Evolutionary conservation across 2,888 invertebrate species (phyloP), one percentile per base, ranked within the genome.

Genomic region (Leucania comma): DNA sequence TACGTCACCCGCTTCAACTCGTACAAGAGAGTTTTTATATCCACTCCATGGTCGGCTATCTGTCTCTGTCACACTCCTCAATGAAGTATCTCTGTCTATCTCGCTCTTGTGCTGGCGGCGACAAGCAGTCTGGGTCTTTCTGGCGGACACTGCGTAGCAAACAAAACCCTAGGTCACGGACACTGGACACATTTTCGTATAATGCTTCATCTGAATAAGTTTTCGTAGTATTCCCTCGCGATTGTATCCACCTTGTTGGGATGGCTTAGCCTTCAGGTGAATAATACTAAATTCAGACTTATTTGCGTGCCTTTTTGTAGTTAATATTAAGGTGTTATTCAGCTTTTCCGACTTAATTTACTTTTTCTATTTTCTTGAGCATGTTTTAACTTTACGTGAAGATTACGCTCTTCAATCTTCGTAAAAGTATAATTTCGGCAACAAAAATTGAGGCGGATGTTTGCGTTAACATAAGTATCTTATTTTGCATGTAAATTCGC

Each of bases 71-170:
- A 72, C 88, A 77, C 93, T 80, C 88, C 69, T 80, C 77, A 80
- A 78, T 87, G 86, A 85, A 85, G 79, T 81, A 85, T 90, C 86
- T 87, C 24, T 64, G 75, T 84, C 89, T 85, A 88, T 95, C 95
- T 92, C 92, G 84, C 89, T 95, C 92, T 86, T 84, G 79, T 87
- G 89, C 89, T 88, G 91, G 92, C 92, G 96, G 96, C 96, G 96
- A 95, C 96, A 96, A 91, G 95, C 96, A 90, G 96, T 96, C 96
- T 96, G 96, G 92, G 92, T 87, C 89, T 90, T 91, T 92, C 91
- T 90, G 90, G 83, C 93, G 90, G 88, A 90, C 89, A 91, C 86
- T 87, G 89, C 92, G 89, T 88, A 85, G 94, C 90, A 94, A 95
- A 94, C 90, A 90, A 93, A 94, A 94, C 95, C 93, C 93, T 94